Base-by-base conservation (phyloP, 2,888 invertebrate species). In the Limnephilus lunatus region DNA sequence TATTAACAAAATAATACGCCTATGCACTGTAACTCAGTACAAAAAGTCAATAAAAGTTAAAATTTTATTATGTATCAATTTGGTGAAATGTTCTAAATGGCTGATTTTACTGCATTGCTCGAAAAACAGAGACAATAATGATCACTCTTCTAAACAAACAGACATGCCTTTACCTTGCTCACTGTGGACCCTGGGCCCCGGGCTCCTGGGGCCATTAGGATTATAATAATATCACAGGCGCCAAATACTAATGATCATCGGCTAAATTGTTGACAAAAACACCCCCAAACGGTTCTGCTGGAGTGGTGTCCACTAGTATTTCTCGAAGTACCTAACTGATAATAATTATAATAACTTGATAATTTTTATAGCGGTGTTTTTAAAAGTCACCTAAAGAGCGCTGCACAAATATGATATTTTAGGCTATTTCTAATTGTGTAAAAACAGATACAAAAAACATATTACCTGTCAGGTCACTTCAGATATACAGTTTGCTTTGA, bases 131-230 rank as follows among this genome's bases (percentile, higher is more conserved):
- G 35, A 44, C 11, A 30, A 31, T 89, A 81, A 89, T 89, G 80
- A 81, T 89, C 81, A 25, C 31, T 80, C 35, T 31, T 12, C n/a
- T 89, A 35, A 89, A 89, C 88, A 89, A 89, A 89, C 88, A 88
- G 30, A 80, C 88, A 2, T 88, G 35, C 35, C 88, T 25, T 32
- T 87, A 85, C 25, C 15, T 14, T 11, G 0, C 68, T 68, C n/a
- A 4, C 25, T 68, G 14, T 44, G 35, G 48, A 30, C 48, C 19
- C n/a, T 1, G 25, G 87, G 25, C 25, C 1, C 30, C 35, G 85
- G 85, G 15, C n/a, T 85, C 35, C 25, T 35, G n/a, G 85, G 35
- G 80, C 25, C 86, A 86, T 86, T 86, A 31, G 87, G 53, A 30
- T 14, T 53, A 12, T 7, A 30, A 53, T 14, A 89, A 89, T 89